Evolutionary conservation across 2,888 invertebrate species (phyloP).

Genomic region (Cephalotes varians): DNA sequence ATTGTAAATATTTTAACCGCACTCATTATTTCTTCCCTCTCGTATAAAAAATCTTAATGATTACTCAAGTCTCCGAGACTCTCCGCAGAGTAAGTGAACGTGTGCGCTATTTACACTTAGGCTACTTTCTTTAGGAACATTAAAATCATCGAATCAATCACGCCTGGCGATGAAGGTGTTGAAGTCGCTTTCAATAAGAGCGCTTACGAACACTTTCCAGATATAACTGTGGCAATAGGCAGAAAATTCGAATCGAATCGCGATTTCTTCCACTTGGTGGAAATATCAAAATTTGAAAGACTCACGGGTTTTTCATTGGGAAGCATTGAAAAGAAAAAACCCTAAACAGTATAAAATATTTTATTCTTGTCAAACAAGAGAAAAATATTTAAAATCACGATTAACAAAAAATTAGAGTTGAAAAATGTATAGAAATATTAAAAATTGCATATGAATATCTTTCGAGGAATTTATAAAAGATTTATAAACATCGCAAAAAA

Average conservation of each 20-base stretch:
- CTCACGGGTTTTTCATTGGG: conserved; percentile 67
- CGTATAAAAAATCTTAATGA: conserved; percentile 30
- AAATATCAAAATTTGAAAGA: conserved; percentile 71
- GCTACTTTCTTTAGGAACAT: conserved; percentile 76
- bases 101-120: conserved; percentile 75
- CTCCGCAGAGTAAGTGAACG: conserved; percentile 39
- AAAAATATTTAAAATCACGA: background rate
- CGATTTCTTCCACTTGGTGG: conserved; percentile 53
- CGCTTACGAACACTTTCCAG: conserved; percentile 22
- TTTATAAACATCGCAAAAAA: background rate
- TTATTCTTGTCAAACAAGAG: background rate
- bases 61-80: conserved; percentile 39
- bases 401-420: background rate
- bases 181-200: conserved; percentile 10
- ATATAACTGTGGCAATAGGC: conserved; percentile 23
- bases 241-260: conserved; percentile 49
- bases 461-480: background rate
- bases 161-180: conserved; percentile 33
- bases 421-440: background rate
- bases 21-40: conserved; percentile 23
- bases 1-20: conserved; percentile 5
- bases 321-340: conserved; percentile 40
- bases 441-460: background rate
- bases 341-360: conserved; percentile 32
- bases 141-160: conserved; percentile 74